phyloP scores from a whole-genome alignment of 2,888 invertebrate species.

The Lithophane semibrunnea region DNA sequence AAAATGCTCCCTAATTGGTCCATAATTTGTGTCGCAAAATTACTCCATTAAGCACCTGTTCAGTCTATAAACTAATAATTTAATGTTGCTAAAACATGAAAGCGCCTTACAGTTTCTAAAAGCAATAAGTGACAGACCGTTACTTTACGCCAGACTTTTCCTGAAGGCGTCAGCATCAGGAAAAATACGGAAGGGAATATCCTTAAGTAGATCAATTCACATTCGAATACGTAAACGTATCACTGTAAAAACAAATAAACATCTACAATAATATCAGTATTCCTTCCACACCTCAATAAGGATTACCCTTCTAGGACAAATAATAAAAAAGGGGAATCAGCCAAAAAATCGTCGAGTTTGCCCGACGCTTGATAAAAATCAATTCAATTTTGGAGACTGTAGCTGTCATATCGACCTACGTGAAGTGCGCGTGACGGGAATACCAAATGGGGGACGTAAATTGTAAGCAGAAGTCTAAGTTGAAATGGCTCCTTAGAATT shows the following conservation, averaged over 20 bases:
- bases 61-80: slow-evolving; percentile 37
- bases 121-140: slow-evolving; percentile 49
- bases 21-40: slow-evolving; percentile 45
- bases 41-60: slow-evolving; percentile 31
- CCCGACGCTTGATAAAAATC: slow-evolving; percentile 78
- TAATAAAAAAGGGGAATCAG: slow-evolving; percentile 73
- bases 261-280: slow-evolving; percentile 65
- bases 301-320: slow-evolving; percentile 74
- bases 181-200: not conserved
- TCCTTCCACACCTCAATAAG: slow-evolving; percentile 64
- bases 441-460: slow-evolving; percentile 52
- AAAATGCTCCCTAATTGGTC: slow-evolving; percentile 21
- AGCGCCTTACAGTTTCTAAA: slow-evolving; percentile 52
- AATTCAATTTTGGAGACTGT: slow-evolving; percentile 79
- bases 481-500: not conserved
- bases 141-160: not conserved
- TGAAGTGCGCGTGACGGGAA: slow-evolving; percentile 73
- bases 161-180: slow-evolving; percentile 3
- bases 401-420: slow-evolving; percentile 77
- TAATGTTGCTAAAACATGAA: slow-evolving; percentile 51
- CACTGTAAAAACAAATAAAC: slow-evolving; percentile 55
- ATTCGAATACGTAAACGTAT: slow-evolving; percentile 42
- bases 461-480: slow-evolving; percentile 52
- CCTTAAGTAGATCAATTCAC: slow-evolving; percentile 48
- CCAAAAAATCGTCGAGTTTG: slow-evolving; percentile 76